Evolutionary conservation across 1,140 invertebrate species (phyloP), one percentile per base, ranked within the genome.

Genomic region (Thalassaphorura encarpata): DNA sequence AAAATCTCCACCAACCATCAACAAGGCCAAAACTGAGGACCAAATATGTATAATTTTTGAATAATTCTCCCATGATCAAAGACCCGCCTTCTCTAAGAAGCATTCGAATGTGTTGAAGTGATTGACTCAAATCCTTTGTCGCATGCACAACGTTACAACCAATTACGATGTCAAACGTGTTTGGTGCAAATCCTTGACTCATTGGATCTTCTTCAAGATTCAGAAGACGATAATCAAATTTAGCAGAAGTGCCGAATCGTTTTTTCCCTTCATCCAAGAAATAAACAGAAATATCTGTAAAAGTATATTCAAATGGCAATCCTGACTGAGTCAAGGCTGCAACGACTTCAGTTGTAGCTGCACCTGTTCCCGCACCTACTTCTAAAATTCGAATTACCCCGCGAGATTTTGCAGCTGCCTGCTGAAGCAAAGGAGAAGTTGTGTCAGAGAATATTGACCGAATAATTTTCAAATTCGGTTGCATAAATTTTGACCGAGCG

Each of bases 121-220:
- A 23, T 31, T 42, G 8, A 6, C 15, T 19, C 0, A 56, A 33
- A n/a, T 51, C 18, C 19, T 24, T n/a, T 4, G 54, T 56, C 2
- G 54, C 54, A 45, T 56, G 54, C 1, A 56, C n/a, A 4, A 56
- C 54, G 36, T 56, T 50, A 19, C 24, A 19, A n/a, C 47, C 54
- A 0, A 51, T 16, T 13, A 56, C 29, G 19, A 50, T 24, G 39
- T 56, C 54, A 33, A 50, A 56, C 16, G 41, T 27, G 6, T 31
- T 26, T 13, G 54, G 54, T 11, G 33, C 33, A 19, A 41, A 56
- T n/a, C 54, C 54, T 28, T 56, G 54, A n/a, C 0, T 31, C 5
- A 51, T 39, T 16, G 54, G 54, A 19, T 56, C 54, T 26, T 50
- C 36, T 18, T 56, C 54, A 39, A 56, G 50, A 40, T 56, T 42